phyloP scores from a whole-genome alignment of 2,797 vertebrate genomes.

The Poecilia wingei region DNA sequence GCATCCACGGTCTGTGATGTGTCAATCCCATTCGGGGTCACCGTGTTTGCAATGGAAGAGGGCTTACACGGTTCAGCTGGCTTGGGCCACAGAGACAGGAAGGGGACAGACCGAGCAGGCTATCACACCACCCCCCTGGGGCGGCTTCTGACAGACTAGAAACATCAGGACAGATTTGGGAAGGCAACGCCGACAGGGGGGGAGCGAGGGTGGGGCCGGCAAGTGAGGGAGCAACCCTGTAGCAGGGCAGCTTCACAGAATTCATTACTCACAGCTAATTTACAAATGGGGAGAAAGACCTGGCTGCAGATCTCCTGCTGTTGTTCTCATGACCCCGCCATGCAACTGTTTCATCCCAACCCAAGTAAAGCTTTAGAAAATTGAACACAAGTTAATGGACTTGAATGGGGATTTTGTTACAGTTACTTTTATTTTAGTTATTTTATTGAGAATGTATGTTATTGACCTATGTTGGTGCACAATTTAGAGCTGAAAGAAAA shows the following conservation, averaged over 20 bases:
- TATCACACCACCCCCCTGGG: constrained; percentile 81
- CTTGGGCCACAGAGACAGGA: constrained; percentile 84
- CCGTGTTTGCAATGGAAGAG: constrained; percentile 79
- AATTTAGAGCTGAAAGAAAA: neutral
- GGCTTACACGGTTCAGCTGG: constrained; percentile 91
- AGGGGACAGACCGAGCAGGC: constrained; percentile 76
- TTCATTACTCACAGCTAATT: constrained; percentile 85
- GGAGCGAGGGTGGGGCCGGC: constrained; percentile 83
- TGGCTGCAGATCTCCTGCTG: constrained; percentile 60
- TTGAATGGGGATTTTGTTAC: constrained; percentile 14
- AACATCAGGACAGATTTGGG: constrained; percentile 95
- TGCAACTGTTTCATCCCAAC: constrained; percentile 39
- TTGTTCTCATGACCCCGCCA: constrained; percentile 51
- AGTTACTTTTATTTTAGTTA: neutral
- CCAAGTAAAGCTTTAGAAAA: constrained; percentile 47
- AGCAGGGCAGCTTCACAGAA: constrained; percentile 84
- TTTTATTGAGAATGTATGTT: neutral
- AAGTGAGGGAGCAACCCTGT: constrained; percentile 79
- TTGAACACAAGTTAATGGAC: constrained; percentile 46
- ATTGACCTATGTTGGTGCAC: neutral
- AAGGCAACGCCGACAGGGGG: constrained; percentile 83
- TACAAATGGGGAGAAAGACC: constrained; percentile 71
- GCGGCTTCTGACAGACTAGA: constrained; percentile 89
- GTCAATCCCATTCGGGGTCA: constrained; percentile 86
- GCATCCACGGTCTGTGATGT: constrained; percentile 83